phyloP scores from a whole-genome alignment of 2,888 invertebrate species.

The Drosophila pseudotakahashii region DNA sequence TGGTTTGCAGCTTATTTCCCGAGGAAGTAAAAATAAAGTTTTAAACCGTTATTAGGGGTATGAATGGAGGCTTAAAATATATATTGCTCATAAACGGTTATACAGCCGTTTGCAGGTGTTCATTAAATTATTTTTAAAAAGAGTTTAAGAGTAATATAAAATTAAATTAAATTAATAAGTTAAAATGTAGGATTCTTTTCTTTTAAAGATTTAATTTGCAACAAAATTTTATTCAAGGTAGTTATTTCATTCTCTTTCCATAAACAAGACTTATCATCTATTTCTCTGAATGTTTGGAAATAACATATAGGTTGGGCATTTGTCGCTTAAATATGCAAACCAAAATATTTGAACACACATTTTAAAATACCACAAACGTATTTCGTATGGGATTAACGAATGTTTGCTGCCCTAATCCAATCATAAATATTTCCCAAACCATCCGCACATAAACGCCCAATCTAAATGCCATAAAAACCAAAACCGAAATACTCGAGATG shows the following conservation, averaged over 20 bases:
- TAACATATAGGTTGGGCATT: constrained; percentile 3
- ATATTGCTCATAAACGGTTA: constrained; percentile 9
- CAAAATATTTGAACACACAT: constrained; percentile 28
- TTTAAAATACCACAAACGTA: constrained; percentile 37
- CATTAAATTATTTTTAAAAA: constrained; percentile 2
- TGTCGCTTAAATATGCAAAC: constrained; percentile 7
- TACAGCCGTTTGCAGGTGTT: neutral
- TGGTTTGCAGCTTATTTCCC: constrained; percentile 3
- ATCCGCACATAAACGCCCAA: constrained; percentile 69
- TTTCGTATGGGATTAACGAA: constrained; percentile 55
- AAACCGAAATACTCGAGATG: constrained; percentile 2
- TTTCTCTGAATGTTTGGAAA: constrained; percentile 3
- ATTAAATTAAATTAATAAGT: too few species aligned
- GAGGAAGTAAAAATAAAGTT: constrained; percentile 20
- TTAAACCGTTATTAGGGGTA: constrained; percentile 29
- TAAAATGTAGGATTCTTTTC: too few species aligned
- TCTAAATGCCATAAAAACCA: constrained; percentile 65
- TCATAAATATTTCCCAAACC: constrained; percentile 65
- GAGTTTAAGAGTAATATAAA: too few species aligned
- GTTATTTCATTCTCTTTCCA: neutral
- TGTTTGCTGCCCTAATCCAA: constrained; percentile 52
- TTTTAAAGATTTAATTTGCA: too few species aligned
- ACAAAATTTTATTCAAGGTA: too few species aligned
- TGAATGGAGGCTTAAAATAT: constrained; percentile 23
- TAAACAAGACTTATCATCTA: neutral